phyloP scores from a whole-genome alignment of 2,113 vertebrate genomes.

The Nothoprocta pentlandii region DNA sequence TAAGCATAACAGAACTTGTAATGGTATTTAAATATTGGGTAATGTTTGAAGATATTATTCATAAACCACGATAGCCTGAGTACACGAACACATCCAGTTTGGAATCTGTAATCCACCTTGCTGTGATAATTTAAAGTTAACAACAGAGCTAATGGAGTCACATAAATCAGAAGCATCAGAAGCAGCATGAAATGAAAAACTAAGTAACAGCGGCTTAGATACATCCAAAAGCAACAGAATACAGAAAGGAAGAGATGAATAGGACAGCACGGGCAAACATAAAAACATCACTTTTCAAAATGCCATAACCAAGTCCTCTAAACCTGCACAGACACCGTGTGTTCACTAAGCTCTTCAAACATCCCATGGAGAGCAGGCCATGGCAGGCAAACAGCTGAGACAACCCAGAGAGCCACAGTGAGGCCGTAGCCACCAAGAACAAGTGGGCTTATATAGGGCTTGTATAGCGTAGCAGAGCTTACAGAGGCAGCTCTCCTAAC shows the following conservation, averaged over 20 bases:
- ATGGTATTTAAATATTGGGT: neutral
- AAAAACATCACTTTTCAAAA: neutral
- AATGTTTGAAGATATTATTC: neutral
- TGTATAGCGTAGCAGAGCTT: neutral
- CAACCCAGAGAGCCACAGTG: neutral
- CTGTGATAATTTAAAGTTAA: neutral
- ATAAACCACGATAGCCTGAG: neutral
- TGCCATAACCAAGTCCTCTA: neutral
- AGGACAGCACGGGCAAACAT: neutral
- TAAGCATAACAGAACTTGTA: neutral
- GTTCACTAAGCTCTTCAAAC: neutral
- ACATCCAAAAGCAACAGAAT: neutral
- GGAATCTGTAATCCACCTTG: neutral
- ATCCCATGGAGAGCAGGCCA: neutral
- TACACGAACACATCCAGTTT: neutral
- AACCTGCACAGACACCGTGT: accelerated
- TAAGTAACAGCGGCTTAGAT: neutral
- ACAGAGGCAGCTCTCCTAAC: neutral
- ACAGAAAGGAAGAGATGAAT: neutral
- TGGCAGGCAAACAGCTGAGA: neutral
- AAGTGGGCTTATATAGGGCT: neutral
- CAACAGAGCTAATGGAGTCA: neutral
- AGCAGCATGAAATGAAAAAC: neutral
- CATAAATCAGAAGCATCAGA: neutral
- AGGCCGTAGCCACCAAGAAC: neutral